A percentile compares a stretch with the other conserved stretches of the same genome.
Conservation (phyloP, 2,113 vertebrate genomes). For the Etheostoma cragini region DNA sequence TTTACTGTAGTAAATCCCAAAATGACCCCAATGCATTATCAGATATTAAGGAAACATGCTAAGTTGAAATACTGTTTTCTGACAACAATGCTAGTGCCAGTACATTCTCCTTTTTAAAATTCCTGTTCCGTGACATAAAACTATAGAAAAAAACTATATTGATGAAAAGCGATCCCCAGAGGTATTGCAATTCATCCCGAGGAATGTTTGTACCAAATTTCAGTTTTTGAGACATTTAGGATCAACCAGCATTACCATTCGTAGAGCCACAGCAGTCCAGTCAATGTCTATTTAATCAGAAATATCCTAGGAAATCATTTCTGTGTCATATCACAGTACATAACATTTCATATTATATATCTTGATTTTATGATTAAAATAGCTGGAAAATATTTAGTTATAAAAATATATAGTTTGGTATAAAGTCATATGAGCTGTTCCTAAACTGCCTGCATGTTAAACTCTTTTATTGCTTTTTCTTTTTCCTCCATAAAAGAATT, state of each 20-base stretch:
- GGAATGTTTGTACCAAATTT: background rate
- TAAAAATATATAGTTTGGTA: conserved; percentile 23
- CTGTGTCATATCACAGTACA: conserved; percentile 11
- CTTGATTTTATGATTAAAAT: conserved; percentile 46
- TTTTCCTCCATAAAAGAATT: conserved; percentile 15
- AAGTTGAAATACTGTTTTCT: no score
- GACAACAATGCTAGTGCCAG: no score
- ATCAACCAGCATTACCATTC: background rate
- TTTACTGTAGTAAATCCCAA: no score
- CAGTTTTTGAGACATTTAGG: background rate
- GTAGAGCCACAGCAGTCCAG: background rate
- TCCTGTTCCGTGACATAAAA: no score
- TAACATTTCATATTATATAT: conserved; percentile 35
- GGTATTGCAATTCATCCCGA: background rate
- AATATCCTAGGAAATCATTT: conserved; percentile 11
- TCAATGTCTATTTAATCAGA: background rate
- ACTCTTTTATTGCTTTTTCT: conserved; percentile 36
- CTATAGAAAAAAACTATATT: no score
- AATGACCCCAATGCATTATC: no score
- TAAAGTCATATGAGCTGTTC: conserved; percentile 53
- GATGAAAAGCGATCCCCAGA: no score
- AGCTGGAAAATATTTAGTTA: conserved; percentile 15
- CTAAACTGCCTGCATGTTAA: conserved; percentile 21
- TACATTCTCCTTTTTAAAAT: no score
- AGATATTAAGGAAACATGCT: no score